Evolutionary conservation across 2,888 invertebrate species (phyloP).

Genomic region (Caenorhabditis auriculariae): DNA sequence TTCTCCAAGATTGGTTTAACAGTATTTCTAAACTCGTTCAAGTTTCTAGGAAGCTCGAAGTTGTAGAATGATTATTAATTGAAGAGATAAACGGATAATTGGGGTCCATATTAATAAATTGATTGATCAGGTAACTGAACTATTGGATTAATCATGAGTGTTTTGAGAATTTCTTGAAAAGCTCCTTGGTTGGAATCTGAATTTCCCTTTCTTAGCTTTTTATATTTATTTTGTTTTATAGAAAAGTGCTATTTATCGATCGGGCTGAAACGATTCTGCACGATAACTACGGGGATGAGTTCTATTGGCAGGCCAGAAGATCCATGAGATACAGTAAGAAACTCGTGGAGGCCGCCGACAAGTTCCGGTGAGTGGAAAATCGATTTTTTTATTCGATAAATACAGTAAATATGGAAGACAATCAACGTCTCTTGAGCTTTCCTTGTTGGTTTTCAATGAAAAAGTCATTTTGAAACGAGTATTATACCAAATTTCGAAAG

Average conservation of each 20-base stretch:
- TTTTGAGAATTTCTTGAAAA: neutral
- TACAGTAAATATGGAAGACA: neutral
- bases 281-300: constrained; percentile 79
- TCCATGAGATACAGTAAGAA: constrained; percentile 85
- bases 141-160: too few relatives aligned
- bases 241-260: constrained; percentile 66
- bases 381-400: constrained; percentile 23
- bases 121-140: too few relatives aligned
- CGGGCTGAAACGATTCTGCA: constrained; percentile 83
- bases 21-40: too few relatives aligned
- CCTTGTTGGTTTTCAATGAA: too few relatives aligned
- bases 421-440: too few relatives aligned
- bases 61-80: too few relatives aligned
- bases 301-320: constrained; percentile 78
- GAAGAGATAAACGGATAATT: too few relatives aligned
- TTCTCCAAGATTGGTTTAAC: too few relatives aligned
- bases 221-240: constrained; percentile 11
- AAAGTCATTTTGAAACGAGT: too few relatives aligned
- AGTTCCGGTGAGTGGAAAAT: constrained; percentile 71
- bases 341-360: constrained; percentile 73
- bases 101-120: too few relatives aligned
- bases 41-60: too few relatives aligned
- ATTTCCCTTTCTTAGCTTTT: neutral
- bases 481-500: too few relatives aligned
- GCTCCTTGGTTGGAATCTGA: neutral